Percentiles rank a stretch among this genome's conserved stretches.
phyloP scores from a whole-genome alignment of 2,113 vertebrate species.

The Spea bombifrons region DNA sequence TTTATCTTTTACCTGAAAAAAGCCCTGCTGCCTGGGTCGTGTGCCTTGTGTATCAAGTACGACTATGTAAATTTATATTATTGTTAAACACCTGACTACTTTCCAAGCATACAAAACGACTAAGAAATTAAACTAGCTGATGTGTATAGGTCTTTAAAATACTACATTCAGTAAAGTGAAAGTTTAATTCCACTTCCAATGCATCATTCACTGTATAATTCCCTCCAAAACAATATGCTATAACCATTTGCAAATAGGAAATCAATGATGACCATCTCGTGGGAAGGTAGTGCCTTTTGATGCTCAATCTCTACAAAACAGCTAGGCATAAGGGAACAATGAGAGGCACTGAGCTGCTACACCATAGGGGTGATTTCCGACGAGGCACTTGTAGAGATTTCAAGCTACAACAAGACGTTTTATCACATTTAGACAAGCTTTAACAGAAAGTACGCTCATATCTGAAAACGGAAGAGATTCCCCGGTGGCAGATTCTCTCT shows the following conservation, averaged over 20 bases:
- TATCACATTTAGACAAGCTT: constrained; percentile 42
- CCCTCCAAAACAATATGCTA: no score
- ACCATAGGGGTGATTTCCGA: constrained; percentile 36
- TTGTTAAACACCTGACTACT: no score
- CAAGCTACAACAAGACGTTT: constrained; percentile 44
- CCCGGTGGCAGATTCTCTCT: constrained; percentile 39
- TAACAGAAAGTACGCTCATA: constrained; percentile 37
- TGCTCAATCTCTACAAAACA: constrained; percentile 37
- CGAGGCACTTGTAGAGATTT: constrained; percentile 42
- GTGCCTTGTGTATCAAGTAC: no score
- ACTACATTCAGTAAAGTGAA: no score
- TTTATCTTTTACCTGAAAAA: no score
- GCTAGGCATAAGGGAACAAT: constrained; percentile 35
- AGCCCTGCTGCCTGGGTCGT: no score
- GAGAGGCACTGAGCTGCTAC: constrained; percentile 25
- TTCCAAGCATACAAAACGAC: no score
- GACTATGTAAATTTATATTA: no score
- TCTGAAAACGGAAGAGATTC: constrained; percentile 40
- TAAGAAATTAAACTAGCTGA: no score
- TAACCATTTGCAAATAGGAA: constrained; percentile 15
- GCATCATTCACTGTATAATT: no score
- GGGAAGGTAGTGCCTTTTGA: constrained; percentile 34
- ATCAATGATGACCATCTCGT: constrained; percentile 29
- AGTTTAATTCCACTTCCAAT: no score
- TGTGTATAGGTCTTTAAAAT: no score